These are phyloP conservation scores for Eidolon dupreanum DNA, from an alignment of 2,797 vertebrate species.

Conservation along the genomic window DNA sequence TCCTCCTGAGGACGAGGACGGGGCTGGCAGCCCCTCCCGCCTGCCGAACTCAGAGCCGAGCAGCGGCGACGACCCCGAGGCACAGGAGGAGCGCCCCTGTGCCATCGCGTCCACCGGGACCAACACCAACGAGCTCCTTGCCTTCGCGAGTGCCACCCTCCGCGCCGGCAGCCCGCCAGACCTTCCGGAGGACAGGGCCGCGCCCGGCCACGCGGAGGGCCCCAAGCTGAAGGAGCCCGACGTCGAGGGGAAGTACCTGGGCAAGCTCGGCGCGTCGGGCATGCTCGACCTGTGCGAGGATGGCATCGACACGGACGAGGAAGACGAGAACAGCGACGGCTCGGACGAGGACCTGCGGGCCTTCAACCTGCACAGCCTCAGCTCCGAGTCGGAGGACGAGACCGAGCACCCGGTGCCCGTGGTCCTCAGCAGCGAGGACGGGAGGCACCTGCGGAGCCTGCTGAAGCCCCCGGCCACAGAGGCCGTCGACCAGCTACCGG, in stretches of 20 bases:
- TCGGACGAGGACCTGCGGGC: conserved; percentile 94
- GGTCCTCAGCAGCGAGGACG: conserved; percentile 89
- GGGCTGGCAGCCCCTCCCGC: conserved; percentile 60
- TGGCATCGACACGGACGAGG: conserved; percentile 94
- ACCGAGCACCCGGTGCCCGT: conserved; percentile 90
- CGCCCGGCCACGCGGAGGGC: conserved; percentile 87
- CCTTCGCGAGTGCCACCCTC: conserved; percentile 68
- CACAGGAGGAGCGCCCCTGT: conserved; percentile 71
- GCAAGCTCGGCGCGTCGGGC: conserved; percentile 88
- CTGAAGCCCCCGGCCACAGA: conserved; percentile 85
- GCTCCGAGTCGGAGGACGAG: conserved; percentile 95
- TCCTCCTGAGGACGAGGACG: conserved; percentile 63
- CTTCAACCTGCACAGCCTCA: conserved; percentile 92
- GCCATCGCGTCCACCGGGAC: conserved; percentile 84
- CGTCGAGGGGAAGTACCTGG: conserved; percentile 95
- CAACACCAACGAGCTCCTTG: conserved; percentile 82
- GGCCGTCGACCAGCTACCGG: conserved; percentile 6
- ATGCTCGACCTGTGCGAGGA: conserved; percentile 89
- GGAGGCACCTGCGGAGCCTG: conserved; percentile 92
- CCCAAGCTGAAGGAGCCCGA: conserved; percentile 95
- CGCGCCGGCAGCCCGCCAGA: conserved; percentile 58
- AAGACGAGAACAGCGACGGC: conserved; percentile 97
- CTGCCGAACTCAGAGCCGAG: conserved; percentile 62
- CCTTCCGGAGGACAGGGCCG: conserved; percentile 85
- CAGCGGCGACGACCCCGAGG: conserved; percentile 72